Evolutionary conservation across 2,797 vertebrate genomes (phyloP).

Genomic region (Cephalopachus bancanus): DNA sequence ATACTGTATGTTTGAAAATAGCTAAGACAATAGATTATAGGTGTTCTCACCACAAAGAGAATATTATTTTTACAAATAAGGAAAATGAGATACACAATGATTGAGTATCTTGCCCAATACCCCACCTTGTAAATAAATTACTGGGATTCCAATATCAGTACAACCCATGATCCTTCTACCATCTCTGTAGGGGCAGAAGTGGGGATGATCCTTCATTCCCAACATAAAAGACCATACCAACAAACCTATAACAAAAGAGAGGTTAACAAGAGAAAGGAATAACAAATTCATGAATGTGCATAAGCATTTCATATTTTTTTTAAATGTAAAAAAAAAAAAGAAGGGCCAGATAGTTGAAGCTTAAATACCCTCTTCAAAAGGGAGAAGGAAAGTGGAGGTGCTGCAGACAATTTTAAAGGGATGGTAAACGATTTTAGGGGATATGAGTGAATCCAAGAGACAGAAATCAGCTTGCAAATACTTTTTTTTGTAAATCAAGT

Average conservation of each 20-base stretch:
- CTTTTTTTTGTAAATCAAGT: not conserved
- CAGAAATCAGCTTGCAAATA: not conserved
- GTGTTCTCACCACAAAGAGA: not conserved
- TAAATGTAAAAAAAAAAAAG: not conserved
- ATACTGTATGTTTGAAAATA: not conserved
- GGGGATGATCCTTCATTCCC: not conserved
- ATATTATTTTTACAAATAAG: constrained; percentile 19
- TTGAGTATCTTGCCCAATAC: not conserved
- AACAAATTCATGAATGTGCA: not conserved
- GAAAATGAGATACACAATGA: not conserved
- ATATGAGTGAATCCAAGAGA: not conserved
- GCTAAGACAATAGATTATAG: not conserved
- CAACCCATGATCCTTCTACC: not conserved
- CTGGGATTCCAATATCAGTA: not conserved
- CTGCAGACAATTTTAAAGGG: not conserved
- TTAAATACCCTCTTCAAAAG: not conserved
- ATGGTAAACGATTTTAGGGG: not conserved
- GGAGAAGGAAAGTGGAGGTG: not conserved
- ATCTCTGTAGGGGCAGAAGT: not conserved
- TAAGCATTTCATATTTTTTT: not conserved
- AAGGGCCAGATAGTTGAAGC: not conserved
- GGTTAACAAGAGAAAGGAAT: not conserved
- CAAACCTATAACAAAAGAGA: not conserved
- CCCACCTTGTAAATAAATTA: not conserved
- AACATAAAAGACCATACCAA: not conserved